Evolutionary conservation across 2,113 vertebrate genomes (phyloP), one percentile per base, ranked within the genome.

Genomic region (Anseranas semipalmata): DNA sequence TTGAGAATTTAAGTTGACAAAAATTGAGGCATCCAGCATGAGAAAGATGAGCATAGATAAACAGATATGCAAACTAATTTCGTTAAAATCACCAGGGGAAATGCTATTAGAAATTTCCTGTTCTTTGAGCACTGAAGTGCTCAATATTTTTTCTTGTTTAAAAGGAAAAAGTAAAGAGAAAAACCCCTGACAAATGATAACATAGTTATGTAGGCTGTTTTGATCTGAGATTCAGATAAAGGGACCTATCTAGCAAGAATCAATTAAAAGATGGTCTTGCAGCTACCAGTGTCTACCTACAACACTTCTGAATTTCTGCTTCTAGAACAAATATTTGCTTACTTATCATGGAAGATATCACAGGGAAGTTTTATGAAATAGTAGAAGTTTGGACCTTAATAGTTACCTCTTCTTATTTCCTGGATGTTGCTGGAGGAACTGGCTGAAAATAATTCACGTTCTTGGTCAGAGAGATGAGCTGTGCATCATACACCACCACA

Each of bases 281-380:
- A 50, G 24, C 63, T 52, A 5, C 27, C 0, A 1, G 33, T 1
- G 7, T 15, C 67, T 62, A 66, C 63, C 75, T 56, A 33, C 71
- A 55, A 10, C 62, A 37, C 25, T 48, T 14, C 2, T 27, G 5
- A 45, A 10, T 74, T 82, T 85, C 71, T 72, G 68, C 59, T 87
- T 72, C 82, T 66, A 20, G 27, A 35, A n/a, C 75, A 86, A 71
- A 62, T 52, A 21, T 65, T 37, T 41, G 35, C 33, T 32, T 63
- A 33, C 10, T 37, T 24, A 35, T 62, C 0, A 2, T 0, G 2
- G 72, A 56, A 83, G 85, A 63, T 48, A 73, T 0, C 17, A 3
- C 53, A 4, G 9, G 43, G 35, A 66, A 48, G 52, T 30, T 70
- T 35, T 2, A 30, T 33, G 32, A 53, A 77, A 58, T 1, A 81